Evolutionary conservation across 2,888 invertebrate species (phyloP).

Genomic region (Drosophila fulvimacula): DNA sequence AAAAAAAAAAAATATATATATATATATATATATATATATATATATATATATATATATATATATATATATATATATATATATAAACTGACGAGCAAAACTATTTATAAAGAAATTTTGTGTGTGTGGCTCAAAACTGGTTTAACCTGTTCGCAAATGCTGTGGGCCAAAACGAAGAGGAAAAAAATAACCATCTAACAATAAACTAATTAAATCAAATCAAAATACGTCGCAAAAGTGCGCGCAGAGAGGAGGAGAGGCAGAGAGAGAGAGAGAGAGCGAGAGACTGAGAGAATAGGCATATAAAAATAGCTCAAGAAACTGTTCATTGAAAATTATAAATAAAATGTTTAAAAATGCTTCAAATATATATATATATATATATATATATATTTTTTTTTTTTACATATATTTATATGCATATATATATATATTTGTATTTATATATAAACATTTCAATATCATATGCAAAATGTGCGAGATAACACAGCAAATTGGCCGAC

Average conservation of each 20-base stretch:
- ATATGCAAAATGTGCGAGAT: constrained; percentile 52
- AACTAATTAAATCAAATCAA: constrained; percentile 74
- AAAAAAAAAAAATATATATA: too few species aligned
- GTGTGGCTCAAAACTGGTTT: constrained; percentile 56
- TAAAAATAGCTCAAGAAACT: constrained; percentile 44
- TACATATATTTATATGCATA: too few species aligned
- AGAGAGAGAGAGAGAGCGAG: background rate
- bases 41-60: background rate
- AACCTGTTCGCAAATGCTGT: constrained; percentile 57
- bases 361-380: constrained; percentile 19
- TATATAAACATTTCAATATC: constrained; percentile 43
- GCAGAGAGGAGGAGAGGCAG: constrained; percentile 8
- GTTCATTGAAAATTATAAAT: constrained; percentile 61
- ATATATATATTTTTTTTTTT: background rate
- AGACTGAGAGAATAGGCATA: constrained; percentile 16
- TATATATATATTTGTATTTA: background rate
- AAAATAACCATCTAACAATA: constrained; percentile 62
- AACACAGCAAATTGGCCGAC: constrained; percentile 20
- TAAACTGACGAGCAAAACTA: constrained; percentile 42
- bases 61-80: background rate
- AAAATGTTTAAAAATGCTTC: constrained; percentile 49
- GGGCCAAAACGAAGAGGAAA: constrained; percentile 33
- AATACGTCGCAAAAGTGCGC: constrained; percentile 68
- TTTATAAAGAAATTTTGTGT: constrained; percentile 53
- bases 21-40: too few species aligned